Evolutionary conservation across 2,113 vertebrate species (phyloP).

Genomic region (Phycodurus eques): DNA sequence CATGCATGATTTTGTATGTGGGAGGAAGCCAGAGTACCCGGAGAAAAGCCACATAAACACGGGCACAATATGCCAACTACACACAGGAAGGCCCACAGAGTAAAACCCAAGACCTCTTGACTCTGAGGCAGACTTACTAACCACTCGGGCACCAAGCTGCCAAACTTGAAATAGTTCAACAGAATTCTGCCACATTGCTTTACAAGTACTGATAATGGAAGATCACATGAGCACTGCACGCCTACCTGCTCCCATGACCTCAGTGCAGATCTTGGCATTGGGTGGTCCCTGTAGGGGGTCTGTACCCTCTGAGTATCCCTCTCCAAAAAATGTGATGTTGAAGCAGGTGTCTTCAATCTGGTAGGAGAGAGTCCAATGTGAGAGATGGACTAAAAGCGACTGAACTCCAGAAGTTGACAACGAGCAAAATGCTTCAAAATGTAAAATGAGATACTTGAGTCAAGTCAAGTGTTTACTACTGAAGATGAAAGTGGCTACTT

Average conservation of each 20-base stretch:
- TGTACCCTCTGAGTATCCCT: slow-evolving; percentile 78
- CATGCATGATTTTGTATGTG: too few relatives aligned
- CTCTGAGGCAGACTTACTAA: too few relatives aligned
- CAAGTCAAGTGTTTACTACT: too few relatives aligned
- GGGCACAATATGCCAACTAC: too few relatives aligned
- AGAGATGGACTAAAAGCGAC: background rate
- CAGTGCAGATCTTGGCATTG: slow-evolving; percentile 81
- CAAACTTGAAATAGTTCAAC: too few relatives aligned
- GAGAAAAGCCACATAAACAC: too few relatives aligned
- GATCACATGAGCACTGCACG: background rate
- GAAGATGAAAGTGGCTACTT: too few relatives aligned
- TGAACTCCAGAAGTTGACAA: background rate
- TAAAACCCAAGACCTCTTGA: too few relatives aligned
- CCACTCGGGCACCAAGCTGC: too few relatives aligned
- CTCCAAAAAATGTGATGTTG: slow-evolving; percentile 81
- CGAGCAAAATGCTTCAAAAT: background rate
- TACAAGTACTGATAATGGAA: background rate
- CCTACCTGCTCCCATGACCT: slow-evolving; percentile 84
- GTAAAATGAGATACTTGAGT: background rate
- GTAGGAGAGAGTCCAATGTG: slow-evolving; percentile 1
- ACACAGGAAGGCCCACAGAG: too few relatives aligned
- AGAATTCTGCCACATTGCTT: background rate
- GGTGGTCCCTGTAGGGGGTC: slow-evolving; percentile 72
- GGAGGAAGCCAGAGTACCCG: too few relatives aligned
- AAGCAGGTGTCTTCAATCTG: slow-evolving; percentile 83